These are phyloP conservation scores for Sitophilus oryzae DNA, from an alignment of 1,140 invertebrate species.

Conservation along the genomic window DNA sequence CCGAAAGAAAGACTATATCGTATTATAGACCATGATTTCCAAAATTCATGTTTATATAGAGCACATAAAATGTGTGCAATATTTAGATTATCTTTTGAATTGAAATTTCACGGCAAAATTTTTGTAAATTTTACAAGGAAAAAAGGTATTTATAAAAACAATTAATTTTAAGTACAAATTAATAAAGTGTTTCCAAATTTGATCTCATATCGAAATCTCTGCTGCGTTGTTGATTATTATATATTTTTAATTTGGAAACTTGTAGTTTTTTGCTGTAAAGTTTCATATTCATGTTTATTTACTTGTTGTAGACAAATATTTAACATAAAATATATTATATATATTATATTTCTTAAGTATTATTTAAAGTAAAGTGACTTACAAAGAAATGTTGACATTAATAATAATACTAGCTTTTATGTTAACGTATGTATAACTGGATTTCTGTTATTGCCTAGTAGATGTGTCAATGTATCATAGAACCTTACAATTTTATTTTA, in stretches of 20 bases:
- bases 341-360: neutral
- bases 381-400: neutral
- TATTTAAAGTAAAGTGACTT: neutral
- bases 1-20: no score
- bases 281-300: neutral
- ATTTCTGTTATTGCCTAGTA: neutral
- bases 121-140: no score
- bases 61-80: neutral
- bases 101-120: neutral
- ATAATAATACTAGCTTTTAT: neutral
- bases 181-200: neutral
- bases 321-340: neutral
- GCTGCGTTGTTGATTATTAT: neutral
- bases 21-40: no score
- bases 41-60: neutral
- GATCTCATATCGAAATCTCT: neutral
- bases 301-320: neutral
- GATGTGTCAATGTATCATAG: neutral
- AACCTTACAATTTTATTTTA: neutral
- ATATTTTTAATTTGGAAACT: neutral
- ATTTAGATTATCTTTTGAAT: neutral
- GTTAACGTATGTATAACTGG: neutral
- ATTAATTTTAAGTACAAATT: no score
- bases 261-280: neutral
- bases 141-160: no score